These are phyloP conservation scores for Sprattus sprattus DNA, from an alignment of 2,113 vertebrate genomes.

Conservation along the genomic window DNA sequence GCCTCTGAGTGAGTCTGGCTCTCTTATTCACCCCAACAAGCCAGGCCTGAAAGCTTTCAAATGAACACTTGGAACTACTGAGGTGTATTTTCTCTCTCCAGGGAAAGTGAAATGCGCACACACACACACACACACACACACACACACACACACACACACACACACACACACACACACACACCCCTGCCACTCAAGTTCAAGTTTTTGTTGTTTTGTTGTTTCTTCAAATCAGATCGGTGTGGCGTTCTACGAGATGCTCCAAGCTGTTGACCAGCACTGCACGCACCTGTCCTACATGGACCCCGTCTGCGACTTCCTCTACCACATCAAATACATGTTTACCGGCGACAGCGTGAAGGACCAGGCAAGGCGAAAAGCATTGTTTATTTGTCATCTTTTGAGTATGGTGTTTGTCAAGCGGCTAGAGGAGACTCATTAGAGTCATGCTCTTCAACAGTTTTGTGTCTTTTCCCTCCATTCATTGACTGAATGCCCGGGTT, in stretches of 20 bases:
- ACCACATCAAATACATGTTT: conserved; percentile 99
- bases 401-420: background rate
- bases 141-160: background rate
- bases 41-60: background rate
- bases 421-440: background rate
- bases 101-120: background rate
- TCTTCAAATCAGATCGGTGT: conserved; percentile 84
- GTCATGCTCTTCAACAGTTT: background rate
- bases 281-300: conserved; percentile 91
- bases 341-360: conserved; percentile 98
- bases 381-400: background rate
- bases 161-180: background rate
- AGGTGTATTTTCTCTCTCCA: background rate
- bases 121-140: background rate
- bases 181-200: background rate
- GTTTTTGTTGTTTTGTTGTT: background rate
- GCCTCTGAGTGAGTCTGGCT: background rate
- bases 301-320: conserved; percentile 97
- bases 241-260: conserved; percentile 98
- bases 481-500: background rate
- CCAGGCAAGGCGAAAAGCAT: conserved; percentile 74
- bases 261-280: conserved; percentile 90
- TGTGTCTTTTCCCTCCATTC: background rate
- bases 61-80: background rate
- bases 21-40: background rate